phyloP scores from a whole-genome alignment of 2,797 vertebrate species.

The Squalus acanthias region DNA sequence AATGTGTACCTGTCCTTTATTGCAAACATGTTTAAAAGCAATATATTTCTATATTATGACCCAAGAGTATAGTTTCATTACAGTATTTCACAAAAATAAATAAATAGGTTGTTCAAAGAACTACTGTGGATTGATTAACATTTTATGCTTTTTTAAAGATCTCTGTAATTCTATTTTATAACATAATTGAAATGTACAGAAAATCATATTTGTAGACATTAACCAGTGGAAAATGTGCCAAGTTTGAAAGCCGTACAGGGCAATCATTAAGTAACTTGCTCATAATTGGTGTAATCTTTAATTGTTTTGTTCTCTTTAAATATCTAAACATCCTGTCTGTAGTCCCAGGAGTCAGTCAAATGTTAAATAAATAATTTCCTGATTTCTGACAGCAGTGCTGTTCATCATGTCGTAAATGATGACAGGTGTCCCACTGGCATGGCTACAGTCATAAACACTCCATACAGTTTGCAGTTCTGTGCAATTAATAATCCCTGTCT shows the following conservation, averaged over 20 bases:
- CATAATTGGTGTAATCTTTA: neutral
- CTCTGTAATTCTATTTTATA: neutral
- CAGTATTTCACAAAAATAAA: neutral
- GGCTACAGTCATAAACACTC: neutral
- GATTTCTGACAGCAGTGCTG: neutral
- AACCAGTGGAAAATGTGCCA: neutral
- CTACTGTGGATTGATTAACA: neutral
- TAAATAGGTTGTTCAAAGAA: neutral
- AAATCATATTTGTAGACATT: neutral
- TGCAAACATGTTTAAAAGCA: neutral
- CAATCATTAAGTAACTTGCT: conserved; percentile 12
- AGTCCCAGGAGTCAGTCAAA: conserved; percentile 4
- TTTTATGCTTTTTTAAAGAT: neutral
- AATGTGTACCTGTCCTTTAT: neutral
- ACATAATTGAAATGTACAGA: neutral
- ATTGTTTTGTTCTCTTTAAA: neutral
- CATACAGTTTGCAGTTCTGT: neutral
- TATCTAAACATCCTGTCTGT: neutral
- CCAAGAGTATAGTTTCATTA: neutral
- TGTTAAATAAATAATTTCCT: conserved; percentile 3
- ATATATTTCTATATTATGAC: neutral
- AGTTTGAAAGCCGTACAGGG: neutral
- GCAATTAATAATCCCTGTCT: neutral
- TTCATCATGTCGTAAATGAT: neutral
- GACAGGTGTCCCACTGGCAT: conserved; percentile 12